Base-by-base conservation (phyloP, 2,888 invertebrate species). In the Lagria hirta region DNA sequence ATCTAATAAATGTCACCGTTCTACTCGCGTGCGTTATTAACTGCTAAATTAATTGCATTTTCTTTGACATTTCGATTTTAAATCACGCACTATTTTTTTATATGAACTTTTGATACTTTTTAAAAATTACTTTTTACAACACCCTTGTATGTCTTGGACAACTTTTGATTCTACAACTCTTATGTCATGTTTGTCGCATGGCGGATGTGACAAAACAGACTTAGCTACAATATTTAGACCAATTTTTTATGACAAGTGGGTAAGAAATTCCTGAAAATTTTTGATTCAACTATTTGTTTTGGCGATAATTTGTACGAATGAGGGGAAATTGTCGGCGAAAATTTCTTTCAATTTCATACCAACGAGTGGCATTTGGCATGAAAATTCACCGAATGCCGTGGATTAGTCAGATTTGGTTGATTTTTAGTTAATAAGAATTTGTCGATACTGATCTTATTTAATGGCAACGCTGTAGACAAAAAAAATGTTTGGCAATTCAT, bases 1-100 rank as follows among this genome's bases (percentile, higher is more conserved):
- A 57, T 59, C 55, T 59, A 57, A 59, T 57, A 59, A 56, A 53
- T 57, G 59, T 56, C 59, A 53, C 56, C 49, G 52, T 50, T 38
- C 51, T 46, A 55, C 47, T 52, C 45, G 55, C 56, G 57, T 59
- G 57, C 50, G 57, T 55, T 56, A 59, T 59, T 55, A 55, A 55
- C 52, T 48, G 48, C 40, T 43, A 49, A 60, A 60, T 58, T 60
- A 60, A 60, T 60, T 57, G 55, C 55, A 48, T 54, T 57, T 57
- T 57, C 54, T 55, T 52, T 51, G 47, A 48, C 48, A 53, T 54
- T 56, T 49, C 50, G 49, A 54, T 55, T 57, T 52, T 48, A 52
- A 55, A 60, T 58, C 60, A 58, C 57, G 58, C 58, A 57, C 55
- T 29, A 41, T 40, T 29, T 43, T 35, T 30, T 32, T 5, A 18